phyloP scores from a whole-genome alignment of 2,888 invertebrate species.

The Iphiclides podalirius region DNA sequence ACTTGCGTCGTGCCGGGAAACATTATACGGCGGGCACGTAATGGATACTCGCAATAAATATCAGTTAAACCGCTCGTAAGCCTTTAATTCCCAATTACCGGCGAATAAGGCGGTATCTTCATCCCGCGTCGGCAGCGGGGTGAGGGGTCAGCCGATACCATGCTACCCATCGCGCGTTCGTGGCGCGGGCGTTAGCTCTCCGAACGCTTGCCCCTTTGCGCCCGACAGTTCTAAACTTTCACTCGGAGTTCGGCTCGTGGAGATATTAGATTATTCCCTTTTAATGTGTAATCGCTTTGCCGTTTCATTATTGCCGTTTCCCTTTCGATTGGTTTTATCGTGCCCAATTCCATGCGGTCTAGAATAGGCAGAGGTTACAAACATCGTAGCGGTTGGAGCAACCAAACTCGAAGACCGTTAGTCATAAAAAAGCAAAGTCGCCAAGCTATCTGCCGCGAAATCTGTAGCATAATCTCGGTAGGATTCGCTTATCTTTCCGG shows the following conservation, averaged over 20 bases:
- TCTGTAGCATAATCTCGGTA: too few species aligned
- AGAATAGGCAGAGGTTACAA: too few species aligned
- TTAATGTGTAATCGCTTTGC: slow-evolving; percentile 15
- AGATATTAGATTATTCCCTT: slow-evolving; percentile 23
- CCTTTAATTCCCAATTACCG: slow-evolving; percentile 34
- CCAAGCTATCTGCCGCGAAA: too few species aligned
- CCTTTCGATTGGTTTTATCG: slow-evolving; percentile 7
- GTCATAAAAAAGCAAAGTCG: too few species aligned
- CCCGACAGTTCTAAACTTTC: slow-evolving; percentile 48
- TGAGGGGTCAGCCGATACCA: slow-evolving; percentile 36
- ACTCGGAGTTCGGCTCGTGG: slow-evolving; percentile 32
- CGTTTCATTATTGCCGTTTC: not conserved
- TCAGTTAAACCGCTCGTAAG: slow-evolving; percentile 11
- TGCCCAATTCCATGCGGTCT: too few species aligned
- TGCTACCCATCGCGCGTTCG: slow-evolving; percentile 42
- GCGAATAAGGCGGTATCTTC: slow-evolving; percentile 37
- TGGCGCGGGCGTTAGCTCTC: slow-evolving; percentile 33
- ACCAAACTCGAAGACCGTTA: too few species aligned
- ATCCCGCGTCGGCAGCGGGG: slow-evolving; percentile 34
- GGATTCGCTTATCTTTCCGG: too few species aligned
- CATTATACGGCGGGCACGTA: slow-evolving; percentile 2
- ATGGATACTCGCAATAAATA: slow-evolving; percentile 17
- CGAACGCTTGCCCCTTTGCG: slow-evolving; percentile 42
- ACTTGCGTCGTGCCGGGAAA: not conserved
- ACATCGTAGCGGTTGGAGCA: too few species aligned